phyloP scores from a whole-genome alignment of 2,113 vertebrate species.

The Desmodus rotundus region DNA sequence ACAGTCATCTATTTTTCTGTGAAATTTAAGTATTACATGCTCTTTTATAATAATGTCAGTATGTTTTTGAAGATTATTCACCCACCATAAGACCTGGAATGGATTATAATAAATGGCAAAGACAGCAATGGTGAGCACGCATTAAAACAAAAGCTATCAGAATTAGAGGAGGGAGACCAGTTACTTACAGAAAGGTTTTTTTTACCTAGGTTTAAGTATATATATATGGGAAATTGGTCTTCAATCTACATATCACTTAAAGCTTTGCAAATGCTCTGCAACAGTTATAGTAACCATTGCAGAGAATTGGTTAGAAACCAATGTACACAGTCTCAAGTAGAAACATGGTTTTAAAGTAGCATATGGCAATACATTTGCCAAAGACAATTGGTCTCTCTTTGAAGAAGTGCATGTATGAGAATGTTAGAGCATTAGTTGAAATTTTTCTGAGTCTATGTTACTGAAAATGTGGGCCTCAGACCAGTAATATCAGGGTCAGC shows the following conservation, averaged over 20 bases:
- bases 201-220: background rate
- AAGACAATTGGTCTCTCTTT: background rate
- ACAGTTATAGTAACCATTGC: background rate
- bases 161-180: background rate
- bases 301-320: too few species aligned
- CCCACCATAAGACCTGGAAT: background rate
- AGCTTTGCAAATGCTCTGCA: background rate
- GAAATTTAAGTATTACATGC: background rate
- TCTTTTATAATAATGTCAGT: background rate
- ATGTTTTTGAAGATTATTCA: background rate
- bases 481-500: background rate
- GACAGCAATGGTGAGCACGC: background rate
- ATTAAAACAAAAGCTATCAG: background rate
- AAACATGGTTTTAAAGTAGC: background rate
- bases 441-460: background rate
- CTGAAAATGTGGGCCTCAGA: background rate
- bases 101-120: background rate
- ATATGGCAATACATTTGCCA: background rate
- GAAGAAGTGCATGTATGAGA: background rate
- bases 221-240: background rate
- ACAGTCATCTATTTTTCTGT: background rate
- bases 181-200: background rate
- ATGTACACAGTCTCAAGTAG: too few species aligned
- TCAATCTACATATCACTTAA: background rate
- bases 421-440: background rate